Evolutionary conservation across 2,113 vertebrate species (phyloP), one percentile per base, ranked within the genome.

Genomic region (Sisor rabdophorus): DNA sequence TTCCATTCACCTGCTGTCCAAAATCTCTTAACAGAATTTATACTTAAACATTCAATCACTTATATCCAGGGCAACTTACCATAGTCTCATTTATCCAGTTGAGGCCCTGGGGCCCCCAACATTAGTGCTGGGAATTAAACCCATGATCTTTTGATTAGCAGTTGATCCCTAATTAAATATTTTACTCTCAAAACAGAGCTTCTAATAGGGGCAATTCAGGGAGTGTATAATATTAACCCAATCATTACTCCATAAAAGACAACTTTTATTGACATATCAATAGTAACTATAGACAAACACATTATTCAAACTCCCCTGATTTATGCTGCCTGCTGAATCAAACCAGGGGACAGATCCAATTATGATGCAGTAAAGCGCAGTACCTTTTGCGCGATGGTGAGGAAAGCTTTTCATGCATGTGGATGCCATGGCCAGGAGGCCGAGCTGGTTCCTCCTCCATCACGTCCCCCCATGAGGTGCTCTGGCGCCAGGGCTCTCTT

Each of bases 351-450:
- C 5, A 2, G 44, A 20, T 11, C 59, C 28, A 10, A 11, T n/a
- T 1, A 19, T 12, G 5, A n/a, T 40, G n/a, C 20, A 22, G 10
- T 13, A 52, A 13, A 50, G 13, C 24, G 2, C 3, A n/a, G 22
- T 71, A 99, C 97, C 97, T 98, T 89, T 97, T 99, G 50, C 98
- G 95, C 1, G 98, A 99, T 0, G 98, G 98, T 2, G 98, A 99
- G 0, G 98, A 99, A 28, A 99, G 87, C 7, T 99, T 99, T 84
- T 99, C 97, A 2, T 99, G 98, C 97, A 99, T 99, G 86, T 99
- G 98, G 83, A 99, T 99, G 1, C 96, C 98, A 0, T 99, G 98
- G 16, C 98, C 98, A 0, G 98, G 98, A 4, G 96, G 96, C 0
- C 98, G 91, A 0, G 96, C 89, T 4, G 98, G 97, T 75, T 99